Evolutionary conservation across 1,140 invertebrate genomes (phyloP).

Genomic region (Calephelis virginiensis): DNA sequence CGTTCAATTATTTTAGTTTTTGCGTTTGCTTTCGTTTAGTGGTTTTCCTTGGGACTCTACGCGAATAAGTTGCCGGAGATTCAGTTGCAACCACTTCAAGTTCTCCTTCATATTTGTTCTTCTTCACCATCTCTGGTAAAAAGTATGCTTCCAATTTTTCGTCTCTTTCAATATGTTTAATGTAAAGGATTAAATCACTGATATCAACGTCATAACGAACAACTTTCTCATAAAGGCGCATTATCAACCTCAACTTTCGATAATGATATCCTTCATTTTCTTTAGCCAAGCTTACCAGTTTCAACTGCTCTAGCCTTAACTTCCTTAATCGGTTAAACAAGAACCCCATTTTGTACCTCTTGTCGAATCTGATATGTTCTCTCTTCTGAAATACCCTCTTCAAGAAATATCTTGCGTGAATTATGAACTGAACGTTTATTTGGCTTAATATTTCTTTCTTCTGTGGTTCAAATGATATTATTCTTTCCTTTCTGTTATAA

Average conservation of each 20-base stretch:
- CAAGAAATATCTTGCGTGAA: constrained; percentile 40
- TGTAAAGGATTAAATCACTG: constrained; percentile 31
- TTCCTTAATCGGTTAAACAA: constrained; percentile 42
- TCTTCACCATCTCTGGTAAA: neutral
- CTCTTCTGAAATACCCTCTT: constrained; percentile 33
- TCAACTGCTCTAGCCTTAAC: constrained; percentile 39
- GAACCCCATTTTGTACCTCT: constrained; percentile 45
- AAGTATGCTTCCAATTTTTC: neutral
- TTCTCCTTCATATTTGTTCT: neutral
- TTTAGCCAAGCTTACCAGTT: constrained; percentile 24
- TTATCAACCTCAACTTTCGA: neutral
- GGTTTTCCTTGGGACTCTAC: no score
- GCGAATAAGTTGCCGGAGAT: neutral
- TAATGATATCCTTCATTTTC: neutral
- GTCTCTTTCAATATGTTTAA: constrained; percentile 26
- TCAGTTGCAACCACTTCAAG: neutral
- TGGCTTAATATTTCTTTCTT: constrained; percentile 30
- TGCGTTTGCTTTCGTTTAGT: no score
- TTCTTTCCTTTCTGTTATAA: neutral
- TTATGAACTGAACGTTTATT: constrained; percentile 28
- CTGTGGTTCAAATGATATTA: neutral
- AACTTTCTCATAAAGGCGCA: constrained; percentile 40
- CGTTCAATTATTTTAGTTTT: no score
- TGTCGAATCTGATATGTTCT: constrained; percentile 20
- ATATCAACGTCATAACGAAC: constrained; percentile 41